These are phyloP conservation scores for Caranx ignobilis DNA, from an alignment of 2,113 vertebrate species.

Conservation along the genomic window DNA sequence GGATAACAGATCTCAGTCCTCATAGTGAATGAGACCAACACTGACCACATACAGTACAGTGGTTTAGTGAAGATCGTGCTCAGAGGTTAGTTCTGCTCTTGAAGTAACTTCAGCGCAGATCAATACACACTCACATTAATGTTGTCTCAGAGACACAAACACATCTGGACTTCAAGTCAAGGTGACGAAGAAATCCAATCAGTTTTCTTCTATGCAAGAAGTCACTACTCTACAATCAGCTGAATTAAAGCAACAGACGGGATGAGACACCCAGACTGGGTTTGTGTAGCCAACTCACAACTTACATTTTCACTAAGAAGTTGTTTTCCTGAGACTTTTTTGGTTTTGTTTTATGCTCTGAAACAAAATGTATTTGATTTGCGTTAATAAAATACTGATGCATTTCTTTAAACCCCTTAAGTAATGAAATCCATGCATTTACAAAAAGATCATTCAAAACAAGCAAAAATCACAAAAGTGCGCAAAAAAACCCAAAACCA, in stretches of 20 bases:
- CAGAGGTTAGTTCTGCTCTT: neutral
- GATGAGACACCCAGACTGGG: neutral
- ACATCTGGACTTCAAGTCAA: neutral
- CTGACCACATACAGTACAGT: neutral
- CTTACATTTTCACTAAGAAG: neutral
- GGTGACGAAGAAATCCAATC: constrained; percentile 13
- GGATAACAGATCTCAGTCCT: neutral
- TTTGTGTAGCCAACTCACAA: neutral
- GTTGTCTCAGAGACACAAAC: neutral
- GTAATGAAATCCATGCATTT: neutral
- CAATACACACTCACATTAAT: neutral
- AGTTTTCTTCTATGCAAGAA: neutral
- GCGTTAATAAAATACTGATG: neutral
- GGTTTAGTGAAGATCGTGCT: neutral
- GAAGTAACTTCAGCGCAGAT: neutral
- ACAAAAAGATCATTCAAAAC: neutral
- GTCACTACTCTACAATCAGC: neutral
- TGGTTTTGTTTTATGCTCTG: neutral
- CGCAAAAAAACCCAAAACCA: neutral
- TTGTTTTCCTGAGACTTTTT: neutral
- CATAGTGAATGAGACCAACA: neutral
- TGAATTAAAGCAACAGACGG: neutral
- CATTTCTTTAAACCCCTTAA: neutral
- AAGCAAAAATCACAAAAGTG: neutral
- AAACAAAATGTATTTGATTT: neutral